phyloP scores from a whole-genome alignment of 2,888 invertebrate genomes.

The Drosophila leonis region DNA sequence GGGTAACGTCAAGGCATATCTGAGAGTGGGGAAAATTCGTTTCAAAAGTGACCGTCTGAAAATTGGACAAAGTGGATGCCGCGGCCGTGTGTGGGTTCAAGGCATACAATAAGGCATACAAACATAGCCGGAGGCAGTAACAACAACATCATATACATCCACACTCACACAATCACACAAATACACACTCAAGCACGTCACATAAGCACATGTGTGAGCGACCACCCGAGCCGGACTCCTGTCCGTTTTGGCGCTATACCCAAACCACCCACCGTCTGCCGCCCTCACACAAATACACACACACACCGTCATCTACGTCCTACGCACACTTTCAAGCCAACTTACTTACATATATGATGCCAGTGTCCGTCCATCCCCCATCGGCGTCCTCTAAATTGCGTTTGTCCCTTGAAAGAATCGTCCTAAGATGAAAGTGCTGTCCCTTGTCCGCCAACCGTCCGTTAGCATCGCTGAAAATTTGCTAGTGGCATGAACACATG shows the following conservation, averaged over 20 bases:
- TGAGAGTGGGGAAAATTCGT: conserved; percentile 64
- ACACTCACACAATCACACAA: conserved; percentile 19
- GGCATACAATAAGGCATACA: conserved; percentile 79
- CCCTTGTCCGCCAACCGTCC: conserved; percentile 75
- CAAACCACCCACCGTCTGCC: conserved; percentile 55
- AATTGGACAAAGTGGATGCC: conserved; percentile 78
- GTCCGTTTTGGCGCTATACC: conserved; percentile 72
- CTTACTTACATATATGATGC: conserved; percentile 71
- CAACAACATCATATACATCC: conserved; percentile 51
- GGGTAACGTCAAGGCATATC: conserved; percentile 50
- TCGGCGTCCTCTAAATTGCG: conserved; percentile 71
- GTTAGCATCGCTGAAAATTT: conserved; percentile 81
- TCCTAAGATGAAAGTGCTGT: conserved; percentile 80
- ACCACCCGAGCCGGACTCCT: conserved; percentile 61
- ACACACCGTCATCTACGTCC: conserved; percentile 59
- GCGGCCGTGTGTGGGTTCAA: conserved; percentile 67
- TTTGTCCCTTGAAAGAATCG: conserved; percentile 81
- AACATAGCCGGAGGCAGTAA: conserved; percentile 64
- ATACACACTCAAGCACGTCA: conserved; percentile 45
- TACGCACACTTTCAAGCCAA: conserved; percentile 64
- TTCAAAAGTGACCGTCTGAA: conserved; percentile 80
- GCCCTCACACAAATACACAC: conserved; percentile 48
- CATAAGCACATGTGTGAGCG: conserved; percentile 63
- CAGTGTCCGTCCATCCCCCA: conserved; percentile 74
- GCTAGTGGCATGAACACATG: conserved; percentile 82